Evolutionary conservation across 1,140 invertebrate genomes (phyloP), one percentile per base, ranked within the genome.

Genomic region (Pseudomyrmex pallidus): DNA sequence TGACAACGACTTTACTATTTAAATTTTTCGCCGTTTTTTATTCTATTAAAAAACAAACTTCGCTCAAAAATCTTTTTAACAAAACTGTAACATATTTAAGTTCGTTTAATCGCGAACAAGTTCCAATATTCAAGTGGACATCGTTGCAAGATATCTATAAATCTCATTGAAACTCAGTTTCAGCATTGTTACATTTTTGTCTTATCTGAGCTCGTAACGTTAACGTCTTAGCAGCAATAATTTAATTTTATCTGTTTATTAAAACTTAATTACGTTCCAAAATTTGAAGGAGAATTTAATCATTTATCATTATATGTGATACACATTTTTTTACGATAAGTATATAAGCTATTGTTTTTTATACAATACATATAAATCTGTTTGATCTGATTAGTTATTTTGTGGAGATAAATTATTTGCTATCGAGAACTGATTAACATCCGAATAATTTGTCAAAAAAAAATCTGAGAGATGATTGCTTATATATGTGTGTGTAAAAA

Each of bases 1-100:
- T 87, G 85, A 92, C 91, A 92, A 92, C 91, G 91, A 92, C 83
- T 88, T 88, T 89, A 91, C 84, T 88, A 90, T 88, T 91, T 86
- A 76, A 90, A 89, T 89, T 89, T 76, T 90, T 84, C 87, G 89
- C 85, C 84, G 88, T 92, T 91, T 92, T 91, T 90, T 91, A 92
- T 84, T 80, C 85, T 80, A 88, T 64, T 35, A 85, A 70, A 48
- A 82, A 91, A 91, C 89, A 92, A 92, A 92, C 88, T 87, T 91
- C 87, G 90, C 91, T 92, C 90, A 92, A 91, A 89, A 88, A 62
- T 85, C 84, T 90, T 92, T 92, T 92, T 90, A 74, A 82, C 62
- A 87, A 25, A 78, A 89, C 86, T 66, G 46, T 86, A 35, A 35
- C 35, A 7, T 35, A 35, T 35, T 35, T 91, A 91, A 89, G 80